Base-by-base conservation (phyloP, 2,888 invertebrate species). In the Leptopilina syphax region DNA sequence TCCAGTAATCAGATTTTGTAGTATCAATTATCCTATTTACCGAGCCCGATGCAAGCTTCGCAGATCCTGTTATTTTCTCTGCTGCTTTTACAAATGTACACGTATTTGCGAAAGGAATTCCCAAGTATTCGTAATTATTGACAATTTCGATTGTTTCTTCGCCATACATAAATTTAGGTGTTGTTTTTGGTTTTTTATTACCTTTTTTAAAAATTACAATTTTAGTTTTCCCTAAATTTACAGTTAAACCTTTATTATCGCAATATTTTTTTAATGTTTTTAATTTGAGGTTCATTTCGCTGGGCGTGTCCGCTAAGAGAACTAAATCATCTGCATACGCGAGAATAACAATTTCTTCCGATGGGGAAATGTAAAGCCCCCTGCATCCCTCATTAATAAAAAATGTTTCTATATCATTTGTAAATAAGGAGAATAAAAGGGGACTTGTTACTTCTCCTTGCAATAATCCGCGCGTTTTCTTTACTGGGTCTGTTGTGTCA, bases 251-350 rank as follows among this genome's bases (percentile, higher is more conserved):
- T 63, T 63, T 63, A 6, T 7, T 24, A 6, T 47, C n/a, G 24
- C 78, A 78, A 18, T 78, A 78, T 44, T 68, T 24, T 10, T 41
- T 12, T 6, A 78, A 47, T 9, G 65, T 54, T 13, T 34, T 65
- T 13, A 79, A 54, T 1, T 12, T 9, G 5, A 50, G n/a, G 12
- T 50, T 44, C 13, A 79, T 34, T 54, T 79, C 78, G 12, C 4
- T 8, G 0, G 78, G 78, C 10, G 73, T 50, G 34, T 79, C 50
- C n/a, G 78, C 63, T 1, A 73, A 6, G 1, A 79, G n/a, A 6
- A 79, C 78, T 3, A 79, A n/a, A 54, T 79, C 73, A 41, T 79
- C 73, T 12, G 78, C 78, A 18, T 73, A 79, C 12, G 65, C 73
- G 7, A 79, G 57, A 1, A 79, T 5, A 8, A 24, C 3, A n/a